Conservation (phyloP, 2,797 vertebrate genomes). For the Lophius americanus region DNA sequence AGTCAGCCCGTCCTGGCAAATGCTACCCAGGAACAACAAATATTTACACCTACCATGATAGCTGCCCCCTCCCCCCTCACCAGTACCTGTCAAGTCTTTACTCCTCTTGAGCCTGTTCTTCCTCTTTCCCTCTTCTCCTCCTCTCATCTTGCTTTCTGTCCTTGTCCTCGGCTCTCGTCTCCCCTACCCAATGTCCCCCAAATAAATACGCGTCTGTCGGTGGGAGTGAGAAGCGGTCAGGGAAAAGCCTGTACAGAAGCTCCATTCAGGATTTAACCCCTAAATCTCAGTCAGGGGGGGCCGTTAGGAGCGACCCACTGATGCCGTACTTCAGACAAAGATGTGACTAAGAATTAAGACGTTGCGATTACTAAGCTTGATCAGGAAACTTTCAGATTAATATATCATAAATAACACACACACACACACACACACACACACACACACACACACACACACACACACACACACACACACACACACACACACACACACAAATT, state of each 20-base stretch:
- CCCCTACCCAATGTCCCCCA: conserved; percentile 21
- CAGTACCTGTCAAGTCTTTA: conserved; percentile 20
- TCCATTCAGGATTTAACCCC: conserved; percentile 74
- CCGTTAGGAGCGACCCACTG: conserved; percentile 52
- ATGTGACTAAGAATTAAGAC: not conserved
- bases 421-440: conserved; percentile 15
- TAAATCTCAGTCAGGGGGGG: conserved; percentile 66
- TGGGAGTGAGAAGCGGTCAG: conserved; percentile 37
- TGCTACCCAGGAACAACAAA: conserved; percentile 84
- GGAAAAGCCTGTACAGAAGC: conserved; percentile 73
- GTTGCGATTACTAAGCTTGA: conserved; percentile 39
- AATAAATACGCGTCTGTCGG: conserved; percentile 55
- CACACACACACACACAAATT: not conserved
- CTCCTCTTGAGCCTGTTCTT: conserved; percentile 14
- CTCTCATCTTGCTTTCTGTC: conserved; percentile 32
- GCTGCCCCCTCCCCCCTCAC: conserved; percentile 44
- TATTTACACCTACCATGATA: conserved; percentile 81
- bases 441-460: conserved; percentile 24
- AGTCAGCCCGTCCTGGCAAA: conserved; percentile 74
- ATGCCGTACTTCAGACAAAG: too few relatives aligned
- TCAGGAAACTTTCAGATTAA: conserved; percentile 37
- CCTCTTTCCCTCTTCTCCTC: conserved; percentile 19
- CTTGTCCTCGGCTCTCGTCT: conserved; percentile 13
- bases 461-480: conserved; percentile 9
- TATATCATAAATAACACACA: conserved; percentile 34